A percentile compares a stretch with the other conserved stretches of the same genome.
Evolutionary conservation across 2,888 invertebrate genomes (phyloP).

Genomic region (Antitype chi): DNA sequence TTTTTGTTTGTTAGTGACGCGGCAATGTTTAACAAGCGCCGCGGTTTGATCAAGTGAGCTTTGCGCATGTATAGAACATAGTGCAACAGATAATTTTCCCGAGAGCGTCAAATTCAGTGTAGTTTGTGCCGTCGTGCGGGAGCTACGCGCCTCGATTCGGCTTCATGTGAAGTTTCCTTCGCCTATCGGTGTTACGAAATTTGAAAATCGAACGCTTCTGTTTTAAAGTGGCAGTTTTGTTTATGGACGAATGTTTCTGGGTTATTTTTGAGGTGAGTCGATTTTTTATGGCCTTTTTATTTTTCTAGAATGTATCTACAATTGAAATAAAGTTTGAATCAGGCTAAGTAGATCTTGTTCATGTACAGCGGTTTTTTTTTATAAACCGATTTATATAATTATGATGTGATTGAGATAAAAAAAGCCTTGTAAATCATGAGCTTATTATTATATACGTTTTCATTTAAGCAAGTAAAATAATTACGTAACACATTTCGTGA

Average conservation of each 20-base stretch:
- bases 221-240: slow-evolving; percentile 74
- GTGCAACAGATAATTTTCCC: slow-evolving; percentile 79
- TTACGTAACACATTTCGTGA: slow-evolving; percentile 27
- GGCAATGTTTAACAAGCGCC: slow-evolving; percentile 65
- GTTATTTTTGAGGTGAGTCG: slow-evolving; percentile 71
- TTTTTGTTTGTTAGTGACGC: slow-evolving; percentile 16
- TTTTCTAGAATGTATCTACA: neutral
- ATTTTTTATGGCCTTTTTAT: slow-evolving; percentile 24
- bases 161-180: slow-evolving; percentile 74
- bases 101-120: slow-evolving; percentile 78
- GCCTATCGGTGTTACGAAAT: slow-evolving; percentile 72
- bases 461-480: neutral
- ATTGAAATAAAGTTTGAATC: neutral
- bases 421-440: neutral
- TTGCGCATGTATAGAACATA: slow-evolving; percentile 81
- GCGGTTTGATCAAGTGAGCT: slow-evolving; percentile 59
- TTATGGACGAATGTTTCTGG: slow-evolving; percentile 69
- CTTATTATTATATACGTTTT: neutral
- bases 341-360: neutral
- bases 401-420: neutral
- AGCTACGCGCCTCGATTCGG: slow-evolving; percentile 68
- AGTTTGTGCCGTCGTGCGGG: slow-evolving; percentile 70
- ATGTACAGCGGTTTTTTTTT: neutral
- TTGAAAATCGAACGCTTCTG: slow-evolving; percentile 71
- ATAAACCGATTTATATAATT: neutral